A percentile compares a stretch with the other conserved stretches of the same genome.
Evolutionary conservation across 64 coral and sea anemone species (phyloP).

Genomic region (Montipora foliosa): DNA sequence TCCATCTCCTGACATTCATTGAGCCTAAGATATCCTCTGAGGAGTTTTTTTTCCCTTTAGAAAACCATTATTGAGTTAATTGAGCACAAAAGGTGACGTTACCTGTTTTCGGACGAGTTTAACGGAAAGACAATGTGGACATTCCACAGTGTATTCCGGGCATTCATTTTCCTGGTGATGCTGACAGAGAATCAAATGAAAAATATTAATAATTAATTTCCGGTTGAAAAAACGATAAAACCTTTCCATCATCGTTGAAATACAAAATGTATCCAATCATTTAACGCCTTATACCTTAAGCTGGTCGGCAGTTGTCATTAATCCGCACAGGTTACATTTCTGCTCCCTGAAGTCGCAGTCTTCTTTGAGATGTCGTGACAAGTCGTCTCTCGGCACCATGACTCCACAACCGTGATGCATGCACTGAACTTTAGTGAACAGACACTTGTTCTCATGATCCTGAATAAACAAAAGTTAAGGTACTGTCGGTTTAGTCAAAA

Average conservation of each 20-base stretch:
- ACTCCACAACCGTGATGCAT: constrained; percentile 21
- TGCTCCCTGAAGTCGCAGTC: constrained; percentile 10
- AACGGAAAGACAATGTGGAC: not conserved
- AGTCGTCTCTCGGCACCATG: constrained; percentile 5
- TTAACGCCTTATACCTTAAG: not conserved
- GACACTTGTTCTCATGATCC: not conserved
- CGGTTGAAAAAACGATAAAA: too few relatives aligned
- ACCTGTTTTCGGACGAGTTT: constrained; percentile 28
- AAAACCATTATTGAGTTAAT: too few relatives aligned
- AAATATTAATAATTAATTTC: not conserved
- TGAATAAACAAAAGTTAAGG: not conserved
- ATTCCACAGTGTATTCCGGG: constrained; percentile 1
- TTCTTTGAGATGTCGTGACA: not conserved
- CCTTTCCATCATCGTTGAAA: too few relatives aligned
- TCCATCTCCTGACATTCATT: too few relatives aligned
- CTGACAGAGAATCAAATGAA: not conserved
- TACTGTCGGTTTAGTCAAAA: not conserved
- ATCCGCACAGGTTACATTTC: not conserved
- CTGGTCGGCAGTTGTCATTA: not conserved
- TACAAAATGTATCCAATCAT: too few relatives aligned
- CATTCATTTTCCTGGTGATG: constrained; percentile 21
- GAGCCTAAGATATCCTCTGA: too few relatives aligned
- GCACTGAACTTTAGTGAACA: not conserved
- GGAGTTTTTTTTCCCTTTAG: too few relatives aligned
- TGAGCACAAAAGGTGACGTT: not conserved